Base-by-base conservation (phyloP, 2,888 invertebrate species). In the Conus canariensis region DNA sequence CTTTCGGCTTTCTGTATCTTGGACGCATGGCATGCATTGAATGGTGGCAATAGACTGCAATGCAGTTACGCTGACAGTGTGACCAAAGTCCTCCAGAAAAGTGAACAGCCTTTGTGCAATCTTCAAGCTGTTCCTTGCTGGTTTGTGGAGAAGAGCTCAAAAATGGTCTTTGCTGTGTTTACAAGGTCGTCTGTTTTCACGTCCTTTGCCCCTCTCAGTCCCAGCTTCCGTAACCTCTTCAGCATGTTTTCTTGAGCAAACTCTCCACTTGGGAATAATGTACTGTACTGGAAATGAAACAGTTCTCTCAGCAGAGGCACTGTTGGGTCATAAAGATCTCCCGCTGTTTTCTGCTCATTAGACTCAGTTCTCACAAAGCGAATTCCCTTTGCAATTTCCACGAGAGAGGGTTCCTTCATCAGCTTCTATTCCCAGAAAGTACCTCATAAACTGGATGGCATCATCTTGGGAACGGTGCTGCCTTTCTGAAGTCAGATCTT, bases 261-360 rank as follows among this genome's bases (percentile, higher is more conserved):
- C 2, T 90, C 90, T 0, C 90, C 86, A 12, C 19, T 9, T 56
- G 95, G 94, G 90, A 95, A 94, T 85, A 91, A 90, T n/a, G 92
- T 92, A 85, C 94, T 93, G 8, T 88, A 90, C 8, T 87, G 85
- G 19, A 89, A 94, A 93, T 67, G 94, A 67, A 12, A 91, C 89
- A 87, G 92, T 91, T 12, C 94, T 90, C 58, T 56, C 5, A 87
- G 74, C 8, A 93, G 86, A 14, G 87, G 85, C 25, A 92, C 87
- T 22, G 89, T 91, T 1, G 94, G 94, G 83, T 94, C 94, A 92
- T 91, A 94, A 25, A 93, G 86, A 4, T 92, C 91, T 60, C 70
- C n/a, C 92, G 91, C 45, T 30, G 89, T 19, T 86, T 3, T 91
- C 90, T 5, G 56, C n/a, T 67, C 70, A 45, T 45, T 45, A 45